These are phyloP conservation scores for Diabrotica virgifera DNA, from an alignment of 1,140 invertebrate species.

Conservation along the genomic window DNA sequence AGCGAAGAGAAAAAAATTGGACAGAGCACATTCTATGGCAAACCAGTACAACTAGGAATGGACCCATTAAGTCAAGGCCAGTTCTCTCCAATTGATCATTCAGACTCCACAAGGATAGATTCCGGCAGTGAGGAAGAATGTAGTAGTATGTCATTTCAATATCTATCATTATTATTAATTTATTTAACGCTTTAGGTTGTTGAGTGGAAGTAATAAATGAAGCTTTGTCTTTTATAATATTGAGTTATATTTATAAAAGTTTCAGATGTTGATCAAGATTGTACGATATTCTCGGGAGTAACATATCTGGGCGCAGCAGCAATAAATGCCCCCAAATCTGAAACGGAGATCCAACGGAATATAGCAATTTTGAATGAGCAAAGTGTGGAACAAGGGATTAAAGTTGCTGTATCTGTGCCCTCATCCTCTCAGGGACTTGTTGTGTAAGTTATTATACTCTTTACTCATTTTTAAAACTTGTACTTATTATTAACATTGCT, in stretches of 20 bases:
- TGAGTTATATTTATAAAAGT: constrained; percentile 45
- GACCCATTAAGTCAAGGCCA: constrained; percentile 36
- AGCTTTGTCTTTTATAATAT: no score
- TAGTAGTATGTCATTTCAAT: constrained; percentile 28
- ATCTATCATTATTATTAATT: no score
- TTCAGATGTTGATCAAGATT: constrained; percentile 79
- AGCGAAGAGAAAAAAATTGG: constrained; percentile 42
- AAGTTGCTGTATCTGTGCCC: constrained; percentile 87
- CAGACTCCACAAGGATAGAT: constrained; percentile 73
- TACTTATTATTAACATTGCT: no score
- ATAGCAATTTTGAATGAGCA: constrained; percentile 86
- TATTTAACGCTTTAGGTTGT: no score
- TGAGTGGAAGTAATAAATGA: no score
- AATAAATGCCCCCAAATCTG: constrained; percentile 90
- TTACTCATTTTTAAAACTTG: no score
- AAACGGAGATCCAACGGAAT: constrained; percentile 92
- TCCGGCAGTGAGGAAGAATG: constrained; percentile 56
- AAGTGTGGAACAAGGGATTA: constrained; percentile 73
- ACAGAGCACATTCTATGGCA: constrained; percentile 52
- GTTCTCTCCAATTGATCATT: constrained; percentile 61
- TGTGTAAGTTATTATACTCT: constrained; percentile 57
- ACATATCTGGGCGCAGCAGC: constrained; percentile 91
- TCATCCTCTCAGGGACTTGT: constrained; percentile 81
- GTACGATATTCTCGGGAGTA: constrained; percentile 89
- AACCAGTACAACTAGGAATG: constrained; percentile 44